Percentiles rank a stretch among this genome's conserved stretches.
Evolutionary conservation across 2,797 vertebrate species (phyloP).

Genomic region (Pseudopleuronectes americanus): DNA sequence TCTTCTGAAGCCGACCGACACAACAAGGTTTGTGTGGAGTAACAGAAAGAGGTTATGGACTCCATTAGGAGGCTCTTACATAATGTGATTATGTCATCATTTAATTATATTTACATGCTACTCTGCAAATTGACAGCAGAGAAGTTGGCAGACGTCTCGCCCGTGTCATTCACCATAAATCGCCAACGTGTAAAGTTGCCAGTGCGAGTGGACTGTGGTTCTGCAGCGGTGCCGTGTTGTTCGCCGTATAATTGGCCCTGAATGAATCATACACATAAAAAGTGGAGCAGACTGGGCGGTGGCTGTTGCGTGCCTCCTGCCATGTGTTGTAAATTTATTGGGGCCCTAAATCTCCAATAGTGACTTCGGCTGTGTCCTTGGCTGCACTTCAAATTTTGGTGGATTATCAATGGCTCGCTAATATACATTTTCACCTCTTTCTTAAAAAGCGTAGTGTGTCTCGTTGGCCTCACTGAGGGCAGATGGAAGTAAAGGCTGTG

Average conservation of each 20-base stretch:
- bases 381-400: slow-evolving; percentile 44
- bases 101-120: slow-evolving; percentile 73
- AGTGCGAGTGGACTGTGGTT: slow-evolving; percentile 22
- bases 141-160: slow-evolving; percentile 52
- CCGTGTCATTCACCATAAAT: slow-evolving; percentile 42
- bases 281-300: slow-evolving; percentile 39
- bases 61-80: slow-evolving; percentile 68
- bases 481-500: not conserved
- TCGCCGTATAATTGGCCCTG: slow-evolving; percentile 32
- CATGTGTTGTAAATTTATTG: slow-evolving; percentile 55
- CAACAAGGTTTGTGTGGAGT: slow-evolving; percentile 44
- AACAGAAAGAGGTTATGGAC: slow-evolving; percentile 51
- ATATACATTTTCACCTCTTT: slow-evolving; percentile 42
- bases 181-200: slow-evolving; percentile 40
- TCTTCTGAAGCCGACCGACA: slow-evolving; percentile 35
- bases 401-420: slow-evolving; percentile 59
- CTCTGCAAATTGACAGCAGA: slow-evolving; percentile 57
- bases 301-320: slow-evolving; percentile 22
- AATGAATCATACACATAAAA: slow-evolving; percentile 49
- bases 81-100: slow-evolving; percentile 69
- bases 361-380: slow-evolving; percentile 56
- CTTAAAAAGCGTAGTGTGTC: not conserved
- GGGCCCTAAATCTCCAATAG: slow-evolving; percentile 40
- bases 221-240: slow-evolving; percentile 3
- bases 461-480: not conserved